Percentiles rank a stretch among this genome's conserved stretches.
phyloP scores from a whole-genome alignment of 2,797 vertebrate genomes.

The Falco novaeseelandiae region DNA sequence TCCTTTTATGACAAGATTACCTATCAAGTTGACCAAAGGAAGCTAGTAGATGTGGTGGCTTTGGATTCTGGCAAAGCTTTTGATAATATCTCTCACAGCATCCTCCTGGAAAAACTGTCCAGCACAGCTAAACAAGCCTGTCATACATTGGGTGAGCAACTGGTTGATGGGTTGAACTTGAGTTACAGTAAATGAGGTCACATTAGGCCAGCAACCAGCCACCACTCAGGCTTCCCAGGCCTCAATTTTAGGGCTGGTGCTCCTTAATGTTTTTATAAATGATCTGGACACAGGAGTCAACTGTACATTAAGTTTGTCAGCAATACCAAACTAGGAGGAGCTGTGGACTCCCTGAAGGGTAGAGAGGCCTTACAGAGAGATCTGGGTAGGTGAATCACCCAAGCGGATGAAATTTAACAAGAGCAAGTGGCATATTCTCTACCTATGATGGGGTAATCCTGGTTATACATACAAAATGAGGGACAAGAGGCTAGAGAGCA shows the following conservation, averaged over 20 bases:
- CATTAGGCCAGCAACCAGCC: neutral
- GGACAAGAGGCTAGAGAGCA: neutral
- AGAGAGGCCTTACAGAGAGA: neutral
- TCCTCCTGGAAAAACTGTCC: too few relatives aligned
- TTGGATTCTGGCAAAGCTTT: neutral
- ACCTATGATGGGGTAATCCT: too few relatives aligned
- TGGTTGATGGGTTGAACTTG: neutral
- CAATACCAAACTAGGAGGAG: neutral
- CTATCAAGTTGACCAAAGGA: neutral
- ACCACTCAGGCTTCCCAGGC: neutral
- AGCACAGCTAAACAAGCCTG: neutral
- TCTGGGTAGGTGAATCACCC: neutral
- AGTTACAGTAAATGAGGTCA: too few relatives aligned
- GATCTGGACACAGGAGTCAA: too few relatives aligned
- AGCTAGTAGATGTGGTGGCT: neutral
- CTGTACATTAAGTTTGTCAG: too few relatives aligned
- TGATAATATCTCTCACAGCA: neutral
- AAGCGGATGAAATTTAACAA: neutral
- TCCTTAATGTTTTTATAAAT: neutral
- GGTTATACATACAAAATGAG: neutral
- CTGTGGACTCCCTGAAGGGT: neutral
- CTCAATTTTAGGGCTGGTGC: neutral
- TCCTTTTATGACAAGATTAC: neutral
- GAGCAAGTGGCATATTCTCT: neutral
- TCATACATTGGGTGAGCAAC: neutral